phyloP scores from a whole-genome alignment of 1,140 invertebrate genomes.

The Teleogryllus occipitalis region DNA sequence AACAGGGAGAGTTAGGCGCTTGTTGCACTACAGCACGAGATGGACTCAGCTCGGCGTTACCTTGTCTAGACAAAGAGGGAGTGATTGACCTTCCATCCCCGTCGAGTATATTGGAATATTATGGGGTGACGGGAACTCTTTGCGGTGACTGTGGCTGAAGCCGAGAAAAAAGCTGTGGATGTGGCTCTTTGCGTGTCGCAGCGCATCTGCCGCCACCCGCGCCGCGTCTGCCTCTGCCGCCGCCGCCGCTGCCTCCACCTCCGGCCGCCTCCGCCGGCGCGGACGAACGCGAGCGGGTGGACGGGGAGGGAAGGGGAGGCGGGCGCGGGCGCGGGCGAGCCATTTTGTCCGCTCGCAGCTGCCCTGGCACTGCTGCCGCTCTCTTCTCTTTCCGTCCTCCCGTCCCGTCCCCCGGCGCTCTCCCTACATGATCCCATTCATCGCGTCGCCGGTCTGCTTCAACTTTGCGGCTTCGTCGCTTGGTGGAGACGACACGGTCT shows the following conservation, averaged over 20 bases:
- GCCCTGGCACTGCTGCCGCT: neutral
- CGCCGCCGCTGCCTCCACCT: neutral
- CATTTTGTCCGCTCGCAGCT: neutral
- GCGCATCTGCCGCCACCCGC: neutral
- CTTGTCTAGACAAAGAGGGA: constrained; percentile 11
- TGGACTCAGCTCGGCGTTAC: constrained; percentile 15
- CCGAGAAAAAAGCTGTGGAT: no score
- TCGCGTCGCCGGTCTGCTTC: neutral
- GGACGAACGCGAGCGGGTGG: no score
- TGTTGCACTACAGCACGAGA: constrained; percentile 7
- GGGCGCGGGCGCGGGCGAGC: neutral
- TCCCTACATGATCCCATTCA: neutral
- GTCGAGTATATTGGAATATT: no score
- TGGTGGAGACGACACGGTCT: neutral
- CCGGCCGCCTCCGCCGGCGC: no score
- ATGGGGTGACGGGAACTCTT: no score
- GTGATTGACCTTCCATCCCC: constrained; percentile 13
- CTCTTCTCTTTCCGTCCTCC: neutral
- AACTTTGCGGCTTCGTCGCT: neutral
- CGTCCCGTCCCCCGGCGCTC: no score
- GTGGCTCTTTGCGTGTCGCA: no score
- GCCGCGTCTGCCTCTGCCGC: neutral
- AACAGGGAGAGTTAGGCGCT: constrained; percentile 2
- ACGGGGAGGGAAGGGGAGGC: no score
- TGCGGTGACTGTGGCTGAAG: no score